Evolutionary conservation across 2,113 vertebrate genomes (phyloP), one percentile per base, ranked within the genome.

Genomic region (Triplophysa siluroides): DNA sequence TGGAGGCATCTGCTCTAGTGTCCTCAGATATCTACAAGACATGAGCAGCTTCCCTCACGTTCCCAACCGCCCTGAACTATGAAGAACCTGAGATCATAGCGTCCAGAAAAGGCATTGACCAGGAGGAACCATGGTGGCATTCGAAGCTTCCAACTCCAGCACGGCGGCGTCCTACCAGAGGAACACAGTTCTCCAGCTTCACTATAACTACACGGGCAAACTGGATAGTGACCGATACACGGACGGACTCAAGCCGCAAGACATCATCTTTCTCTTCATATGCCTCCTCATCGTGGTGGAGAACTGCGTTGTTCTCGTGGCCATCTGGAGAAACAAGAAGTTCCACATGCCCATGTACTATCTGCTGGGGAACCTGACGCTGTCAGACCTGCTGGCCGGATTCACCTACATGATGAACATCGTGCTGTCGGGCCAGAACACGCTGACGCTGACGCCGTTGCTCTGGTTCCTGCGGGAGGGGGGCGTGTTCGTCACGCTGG

Each of bases 281-380:
- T 97, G 96, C 78, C 84, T 93, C 1, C 83, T 96, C 80, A 97
- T 96, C 19, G 90, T 96, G 26, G 83, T 95, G 81, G 96, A 97
- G 91, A 98, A 98, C 61, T 83, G 94, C 7, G 89, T 95, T 19
- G 95, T 97, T 66, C 91, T 97, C 60, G 61, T 94, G 0, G 94
- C 94, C 83, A 93, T 97, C 24, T 94, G 93, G 90, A 93, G 88
- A 82, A 95, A 96, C 90, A 95, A 95, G 82, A 96, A 95, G 85
- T 95, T 98, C 79, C 96, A 96, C 73, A 85, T 94, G 38, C 96
- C 96, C 76, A 96, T 96, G 95, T 97, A 95, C 83, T 95, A 95
- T 85, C 90, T 97, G 12, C 88, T 97, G 68, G 95, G 95, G 64
- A 98, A 96, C 86, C 91, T 98, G 80, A 94, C 96, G 16, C 84